Evolutionary conservation across 1,140 invertebrate species (phyloP), one percentile per base, ranked within the genome.

Genomic region (Phthorimaea operculella): DNA sequence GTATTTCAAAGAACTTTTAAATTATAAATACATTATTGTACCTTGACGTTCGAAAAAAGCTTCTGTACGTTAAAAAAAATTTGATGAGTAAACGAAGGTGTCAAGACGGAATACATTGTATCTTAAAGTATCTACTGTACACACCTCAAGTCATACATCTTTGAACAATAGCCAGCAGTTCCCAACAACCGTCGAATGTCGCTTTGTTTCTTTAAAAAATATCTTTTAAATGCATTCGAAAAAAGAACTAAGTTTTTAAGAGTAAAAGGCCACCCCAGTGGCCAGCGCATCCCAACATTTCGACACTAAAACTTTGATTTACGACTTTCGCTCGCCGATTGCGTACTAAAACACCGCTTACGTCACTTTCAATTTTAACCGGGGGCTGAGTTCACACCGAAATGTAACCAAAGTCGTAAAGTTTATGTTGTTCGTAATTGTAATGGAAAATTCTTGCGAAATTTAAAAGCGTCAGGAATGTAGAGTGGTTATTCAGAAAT

Each of bases 351-450:
- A 82, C 72, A 71, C 76, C 79, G 81, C 78, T 82, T 80, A 84
- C 79, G 78, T 83, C 81, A 83, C 81, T 84, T 84, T 84, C 79
- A 84, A 82, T 84, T 84, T 84, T 82, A 84, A 82, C 80, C 70
- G 70, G 17, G 59, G 57, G 51, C 55, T 53, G 51, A 66, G 53
- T 54, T 82, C 62, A 83, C 71, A 82, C 76, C 77, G 66, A 63
- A 54, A 62, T 58, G 72, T 71, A 74, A 74, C 36, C 47, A 28
- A 28, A 28, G 21, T 6, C 21, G 6, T 28, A 28, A 28, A 28
- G 21, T 28, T 28, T 28, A 28, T 28, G 21, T 28, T 28, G 21
- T 28, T 28, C 21, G 21, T 28, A 28, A 28, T 28, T 28, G 21
- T 28, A 28, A 28, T 28, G 21, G 21, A 28, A 28, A 28, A 28